Evolutionary conservation across 2,113 vertebrate species (phyloP), one percentile per base, ranked within the genome.

Genomic region (Telmatochromis bifrenatus): DNA sequence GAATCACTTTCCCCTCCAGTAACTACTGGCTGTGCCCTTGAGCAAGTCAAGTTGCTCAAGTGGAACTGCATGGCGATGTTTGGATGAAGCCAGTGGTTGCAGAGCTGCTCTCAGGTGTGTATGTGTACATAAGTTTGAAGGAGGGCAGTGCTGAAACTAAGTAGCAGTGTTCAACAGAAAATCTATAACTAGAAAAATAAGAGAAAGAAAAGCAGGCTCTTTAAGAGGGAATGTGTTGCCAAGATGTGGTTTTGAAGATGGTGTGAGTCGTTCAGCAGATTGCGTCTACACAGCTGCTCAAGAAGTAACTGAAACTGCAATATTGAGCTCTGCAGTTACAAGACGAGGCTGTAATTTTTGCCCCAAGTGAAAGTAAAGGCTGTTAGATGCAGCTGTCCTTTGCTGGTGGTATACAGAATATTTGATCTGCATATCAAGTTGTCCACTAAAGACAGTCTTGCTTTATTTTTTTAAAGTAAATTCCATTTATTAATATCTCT

Each of bases 341-440:
- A 70, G 86, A 85, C 31, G 35, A 62, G 81, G 56, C 58, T 82
- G 70, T 26, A 51, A 33, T 81, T 86, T 92, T 45, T 84, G 23
- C 82, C 73, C 82, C 19, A 49, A 70, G 80, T 70, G 77, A 89
- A 87, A 84, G 84, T 75, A 42, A 88, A 84, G 77, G 83, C 82
- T 49, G 80, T 89, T 88, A 88, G 88, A 91, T 21, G 54, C 90
- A 91, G 85, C 84, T 92, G 85, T 73, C 87, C 82, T 75, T 55
- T 75, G 77, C 33, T 45, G 82, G 23, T 82, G 80, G 79, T 81
- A 15, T 37, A 60, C 75, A 79, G 31, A 85, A 86, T 70, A 42
- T 31, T 9, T 90, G 81, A 88, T 94, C 75, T 91, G 77, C 88
- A 93, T 91, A 86, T 84, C 68, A 86, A 89, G 55, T 47, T 91